phyloP scores from a whole-genome alignment of 2,113 vertebrate species.

The Mesoclemmys tuberculata region DNA sequence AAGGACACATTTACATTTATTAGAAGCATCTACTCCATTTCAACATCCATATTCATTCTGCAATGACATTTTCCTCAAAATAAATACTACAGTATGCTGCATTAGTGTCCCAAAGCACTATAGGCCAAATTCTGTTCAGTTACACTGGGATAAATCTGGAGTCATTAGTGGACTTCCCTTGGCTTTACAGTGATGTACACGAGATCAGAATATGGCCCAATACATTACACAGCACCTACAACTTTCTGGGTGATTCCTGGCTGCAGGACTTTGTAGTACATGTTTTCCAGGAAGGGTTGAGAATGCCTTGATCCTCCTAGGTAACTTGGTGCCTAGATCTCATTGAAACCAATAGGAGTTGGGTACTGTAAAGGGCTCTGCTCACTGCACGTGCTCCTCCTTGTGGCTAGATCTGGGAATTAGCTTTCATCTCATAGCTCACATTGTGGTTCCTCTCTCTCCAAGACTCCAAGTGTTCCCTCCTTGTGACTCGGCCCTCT shows the following conservation, averaged over 20 bases:
- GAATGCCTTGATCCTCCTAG: background rate
- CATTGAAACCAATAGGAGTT: background rate
- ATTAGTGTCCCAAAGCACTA: background rate
- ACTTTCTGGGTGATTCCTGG: background rate
- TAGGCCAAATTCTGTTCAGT: background rate
- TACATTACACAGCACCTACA: background rate
- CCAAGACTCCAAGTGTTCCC: too few species aligned
- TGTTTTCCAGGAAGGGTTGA: background rate
- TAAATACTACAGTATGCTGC: background rate
- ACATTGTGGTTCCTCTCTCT: too few species aligned
- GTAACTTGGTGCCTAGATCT: background rate
- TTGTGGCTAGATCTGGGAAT: too few species aligned
- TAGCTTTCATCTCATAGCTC: too few species aligned
- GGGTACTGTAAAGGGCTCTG: background rate
- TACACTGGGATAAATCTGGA: background rate
- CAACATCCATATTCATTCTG: background rate
- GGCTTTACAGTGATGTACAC: background rate
- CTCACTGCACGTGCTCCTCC: too few species aligned
- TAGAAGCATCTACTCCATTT: background rate
- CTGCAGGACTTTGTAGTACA: background rate
- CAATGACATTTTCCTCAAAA: background rate
- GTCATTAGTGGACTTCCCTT: background rate
- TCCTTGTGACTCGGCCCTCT: too few species aligned
- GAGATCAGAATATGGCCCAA: background rate
- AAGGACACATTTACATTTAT: slow-evolving; percentile 3